Evolutionary conservation across 2,797 vertebrate species (phyloP).

Genomic region (Coranthus polyacanthus): DNA sequence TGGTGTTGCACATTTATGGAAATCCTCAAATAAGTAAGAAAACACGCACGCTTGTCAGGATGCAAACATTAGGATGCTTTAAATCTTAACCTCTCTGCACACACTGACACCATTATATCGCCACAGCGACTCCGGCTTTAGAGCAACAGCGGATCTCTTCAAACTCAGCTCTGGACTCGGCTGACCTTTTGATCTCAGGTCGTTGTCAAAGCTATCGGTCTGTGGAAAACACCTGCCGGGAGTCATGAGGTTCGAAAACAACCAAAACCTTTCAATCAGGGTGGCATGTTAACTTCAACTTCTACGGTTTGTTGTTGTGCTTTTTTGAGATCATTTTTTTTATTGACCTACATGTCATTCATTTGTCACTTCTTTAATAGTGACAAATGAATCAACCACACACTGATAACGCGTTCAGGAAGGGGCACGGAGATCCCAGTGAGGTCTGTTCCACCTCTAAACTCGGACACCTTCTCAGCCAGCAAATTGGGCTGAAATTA

Average conservation of each 20-base stretch:
- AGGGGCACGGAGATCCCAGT: conserved; percentile 1
- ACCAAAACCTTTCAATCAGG: not conserved
- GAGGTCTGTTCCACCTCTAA: not conserved
- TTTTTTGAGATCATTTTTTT: not conserved
- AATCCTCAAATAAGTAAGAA: conserved; percentile 4
- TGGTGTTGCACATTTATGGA: conserved; percentile 24
- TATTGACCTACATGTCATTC: not conserved
- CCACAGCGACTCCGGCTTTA: not conserved
- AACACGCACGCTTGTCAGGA: not conserved
- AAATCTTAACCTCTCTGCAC: conserved; percentile 15
- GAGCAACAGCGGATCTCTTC: conserved; percentile 10
- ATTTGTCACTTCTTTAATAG: not conserved
- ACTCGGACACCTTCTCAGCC: conserved; percentile 1
- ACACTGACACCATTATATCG: not conserved
- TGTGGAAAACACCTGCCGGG: not conserved
- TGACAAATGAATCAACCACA: conserved; percentile 24
- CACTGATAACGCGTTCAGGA: conserved; percentile 1
- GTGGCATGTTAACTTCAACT: not conserved
- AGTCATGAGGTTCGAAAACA: conserved; percentile 4
- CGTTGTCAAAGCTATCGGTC: not conserved
- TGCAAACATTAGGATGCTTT: not conserved
- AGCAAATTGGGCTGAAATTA: conserved; percentile 22
- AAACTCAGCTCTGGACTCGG: conserved; percentile 1
- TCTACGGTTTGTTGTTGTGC: not conserved
- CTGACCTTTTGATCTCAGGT: not conserved